These are phyloP conservation scores for Oxycera nigricornis DNA, from an alignment of 2,888 invertebrate species.

Conservation along the genomic window DNA sequence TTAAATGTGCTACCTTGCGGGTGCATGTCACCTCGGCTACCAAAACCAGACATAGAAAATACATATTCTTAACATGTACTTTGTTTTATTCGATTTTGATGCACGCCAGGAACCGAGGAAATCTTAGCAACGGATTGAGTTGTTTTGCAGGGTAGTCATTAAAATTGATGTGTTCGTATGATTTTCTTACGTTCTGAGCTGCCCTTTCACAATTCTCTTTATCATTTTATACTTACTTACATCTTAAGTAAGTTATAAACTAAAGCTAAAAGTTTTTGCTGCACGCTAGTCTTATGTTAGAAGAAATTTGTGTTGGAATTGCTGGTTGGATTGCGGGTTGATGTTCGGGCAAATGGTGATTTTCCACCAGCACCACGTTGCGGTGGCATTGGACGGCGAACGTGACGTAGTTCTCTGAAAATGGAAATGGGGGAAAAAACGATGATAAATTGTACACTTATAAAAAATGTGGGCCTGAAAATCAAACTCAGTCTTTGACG, in stretches of 20 bases:
- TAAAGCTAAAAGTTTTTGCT: constrained; percentile 66
- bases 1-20: constrained; percentile 4
- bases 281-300: constrained; percentile 67
- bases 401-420: constrained; percentile 70
- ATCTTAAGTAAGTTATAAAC: constrained; percentile 68
- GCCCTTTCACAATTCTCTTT: background rate
- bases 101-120: constrained; percentile 13
- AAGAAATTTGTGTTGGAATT: constrained; percentile 65
- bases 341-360: constrained; percentile 66
- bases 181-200: background rate
- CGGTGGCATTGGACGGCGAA: constrained; percentile 67
- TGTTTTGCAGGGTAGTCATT: constrained; percentile 18
- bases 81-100: constrained; percentile 1
- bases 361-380: constrained; percentile 66
- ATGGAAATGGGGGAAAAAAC: constrained; percentile 42
- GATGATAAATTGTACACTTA: no score
- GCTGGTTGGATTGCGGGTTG: constrained; percentile 65
- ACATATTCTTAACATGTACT: background rate
- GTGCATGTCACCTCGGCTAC: background rate
- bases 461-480: no score
- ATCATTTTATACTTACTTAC: constrained; percentile 53
- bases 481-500: no score
- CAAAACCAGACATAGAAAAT: constrained; percentile 4
- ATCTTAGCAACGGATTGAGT: background rate
- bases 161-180: background rate